These are phyloP conservation scores for Leucoraja erinaceus DNA, from an alignment of 2,113 vertebrate species.

Conservation along the genomic window DNA sequence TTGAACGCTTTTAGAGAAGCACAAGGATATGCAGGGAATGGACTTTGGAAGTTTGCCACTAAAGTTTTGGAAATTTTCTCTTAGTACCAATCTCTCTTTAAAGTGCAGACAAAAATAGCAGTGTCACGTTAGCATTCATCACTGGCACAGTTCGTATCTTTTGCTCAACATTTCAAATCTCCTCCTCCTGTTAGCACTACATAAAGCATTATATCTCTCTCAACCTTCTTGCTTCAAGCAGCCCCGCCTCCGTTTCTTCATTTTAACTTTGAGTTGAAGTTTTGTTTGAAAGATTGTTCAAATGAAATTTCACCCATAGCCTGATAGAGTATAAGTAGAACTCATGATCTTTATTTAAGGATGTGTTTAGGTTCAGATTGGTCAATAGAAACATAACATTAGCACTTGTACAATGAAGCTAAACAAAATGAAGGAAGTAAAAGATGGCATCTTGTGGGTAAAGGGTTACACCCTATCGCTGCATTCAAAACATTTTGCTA, in stretches of 20 bases:
- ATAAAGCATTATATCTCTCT: no score
- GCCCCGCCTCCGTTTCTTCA: no score
- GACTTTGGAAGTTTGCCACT: neutral
- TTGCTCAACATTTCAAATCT: no score
- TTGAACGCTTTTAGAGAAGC: no score
- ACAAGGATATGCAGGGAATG: no score
- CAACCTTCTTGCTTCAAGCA: no score
- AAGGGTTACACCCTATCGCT: neutral
- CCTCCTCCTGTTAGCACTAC: no score
- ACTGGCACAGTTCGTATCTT: neutral
- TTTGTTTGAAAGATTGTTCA: neutral
- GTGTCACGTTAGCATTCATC: neutral
- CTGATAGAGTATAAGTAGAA: neutral
- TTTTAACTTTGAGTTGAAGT: no score
- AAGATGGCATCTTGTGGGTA: constrained; percentile 3
- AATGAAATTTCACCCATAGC: neutral
- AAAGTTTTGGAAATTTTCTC: neutral
- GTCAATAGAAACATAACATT: neutral
- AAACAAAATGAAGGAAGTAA: neutral
- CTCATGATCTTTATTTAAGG: constrained; percentile 35
- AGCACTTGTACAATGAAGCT: neutral
- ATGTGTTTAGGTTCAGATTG: constrained; percentile 16
- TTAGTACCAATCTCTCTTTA: neutral
- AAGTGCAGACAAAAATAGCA: neutral
- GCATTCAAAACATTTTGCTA: constrained; percentile 24